phyloP scores from a whole-genome alignment of 1,140 invertebrate genomes.

The Hylyphantes graminicola region DNA sequence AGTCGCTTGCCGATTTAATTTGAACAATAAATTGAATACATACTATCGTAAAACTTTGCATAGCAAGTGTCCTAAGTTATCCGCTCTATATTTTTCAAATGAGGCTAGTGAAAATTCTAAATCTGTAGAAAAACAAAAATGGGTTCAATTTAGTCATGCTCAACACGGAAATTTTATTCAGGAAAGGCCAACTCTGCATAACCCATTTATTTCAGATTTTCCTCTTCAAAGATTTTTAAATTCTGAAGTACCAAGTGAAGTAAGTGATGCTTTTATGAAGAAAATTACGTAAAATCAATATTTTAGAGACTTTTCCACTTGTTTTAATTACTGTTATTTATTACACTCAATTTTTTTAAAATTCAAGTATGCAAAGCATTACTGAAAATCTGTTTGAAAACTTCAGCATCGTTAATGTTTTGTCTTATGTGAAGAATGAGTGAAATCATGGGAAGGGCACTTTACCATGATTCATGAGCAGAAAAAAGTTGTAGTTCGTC shows the following conservation, averaged over 20 bases:
- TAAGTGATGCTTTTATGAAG: conserved; percentile 49
- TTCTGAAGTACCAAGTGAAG: conserved; percentile 65
- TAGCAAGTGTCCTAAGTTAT: no score
- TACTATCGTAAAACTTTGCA: no score
- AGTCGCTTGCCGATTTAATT: no score
- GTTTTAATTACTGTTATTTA: background rate
- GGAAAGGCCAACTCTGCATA: conserved; percentile 65
- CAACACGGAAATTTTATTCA: conserved; percentile 67
- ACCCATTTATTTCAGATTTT: conserved; percentile 67
- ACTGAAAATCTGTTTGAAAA: background rate
- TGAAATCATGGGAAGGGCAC: no score
- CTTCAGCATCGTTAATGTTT: background rate
- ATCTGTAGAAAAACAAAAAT: no score
- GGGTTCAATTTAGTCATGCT: background rate
- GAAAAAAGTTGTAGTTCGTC: no score
- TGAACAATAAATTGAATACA: no score
- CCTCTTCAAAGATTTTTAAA: conserved; percentile 65
- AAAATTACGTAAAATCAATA: conserved; percentile 29
- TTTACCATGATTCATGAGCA: no score
- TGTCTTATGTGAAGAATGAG: no score
- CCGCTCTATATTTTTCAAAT: no score
- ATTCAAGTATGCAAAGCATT: background rate
- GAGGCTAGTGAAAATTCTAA: no score
- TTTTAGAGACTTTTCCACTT: conserved; percentile 33
- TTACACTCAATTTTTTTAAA: background rate